phyloP scores from a whole-genome alignment of 1,140 invertebrate species.

The Zaprionus tsacasi region DNA sequence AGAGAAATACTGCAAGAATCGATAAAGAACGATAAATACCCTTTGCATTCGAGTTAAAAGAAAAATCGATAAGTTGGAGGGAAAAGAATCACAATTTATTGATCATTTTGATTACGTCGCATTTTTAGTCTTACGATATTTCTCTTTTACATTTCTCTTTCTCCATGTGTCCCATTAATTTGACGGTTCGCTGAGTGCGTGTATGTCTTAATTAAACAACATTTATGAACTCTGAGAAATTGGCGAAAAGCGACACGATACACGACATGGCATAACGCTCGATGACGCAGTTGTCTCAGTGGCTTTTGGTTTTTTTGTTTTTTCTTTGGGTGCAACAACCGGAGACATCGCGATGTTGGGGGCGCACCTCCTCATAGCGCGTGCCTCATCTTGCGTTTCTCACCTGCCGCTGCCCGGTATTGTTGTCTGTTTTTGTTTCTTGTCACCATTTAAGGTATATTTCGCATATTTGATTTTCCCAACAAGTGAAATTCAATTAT shows the following conservation, averaged over 20 bases:
- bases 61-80: too few species aligned
- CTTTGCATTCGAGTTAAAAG: background rate
- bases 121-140: slow-evolving; percentile 19
- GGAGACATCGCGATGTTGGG: slow-evolving; percentile 11
- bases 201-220: slow-evolving; percentile 59
- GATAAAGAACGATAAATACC: background rate
- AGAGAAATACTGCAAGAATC: background rate
- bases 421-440: background rate
- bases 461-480: slow-evolving; percentile 17
- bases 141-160: background rate
- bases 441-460: slow-evolving; percentile 28
- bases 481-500: slow-evolving; percentile 51
- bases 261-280: slow-evolving; percentile 26
- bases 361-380: slow-evolving; percentile 48
- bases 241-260: slow-evolving; percentile 16
- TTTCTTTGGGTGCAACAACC: slow-evolving; percentile 50
- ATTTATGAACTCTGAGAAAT: slow-evolving; percentile 52
- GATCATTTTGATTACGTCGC: slow-evolving; percentile 35
- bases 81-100: slow-evolving; percentile 15
- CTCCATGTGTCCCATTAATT: slow-evolving; percentile 39
- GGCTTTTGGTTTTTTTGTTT: slow-evolving; percentile 18
- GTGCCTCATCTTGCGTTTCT: background rate
- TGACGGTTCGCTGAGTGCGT: slow-evolving; percentile 52
- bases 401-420: background rate
- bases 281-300: slow-evolving; percentile 32